Base-by-base conservation (phyloP, 2,113 vertebrate species). In the Ochotona curzoniae region DNA sequence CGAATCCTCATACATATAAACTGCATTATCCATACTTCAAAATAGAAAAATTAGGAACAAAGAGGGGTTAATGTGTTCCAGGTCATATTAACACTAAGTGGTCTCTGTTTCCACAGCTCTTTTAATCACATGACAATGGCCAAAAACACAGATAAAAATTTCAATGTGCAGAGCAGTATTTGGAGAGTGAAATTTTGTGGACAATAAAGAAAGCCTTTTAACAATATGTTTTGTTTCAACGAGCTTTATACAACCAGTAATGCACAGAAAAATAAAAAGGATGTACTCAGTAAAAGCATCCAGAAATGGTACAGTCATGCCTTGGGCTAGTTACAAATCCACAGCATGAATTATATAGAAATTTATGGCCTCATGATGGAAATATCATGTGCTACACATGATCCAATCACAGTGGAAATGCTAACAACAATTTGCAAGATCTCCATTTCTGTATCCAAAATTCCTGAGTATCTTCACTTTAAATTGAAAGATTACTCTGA, bases 41-140 rank as follows among this genome's bases (percentile, higher is more conserved):
- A 67, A 64, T 66, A 78, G 64, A 7, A 67, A 89, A 86, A 64
- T 63, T 32, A 90, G 49, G 61, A 69, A 60, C 25, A 71, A 71
- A 25, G 32, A 38, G 7, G 23, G 66, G 47, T 9, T 61, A 67
- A 78, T 51, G 32, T 79, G 18, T 83, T 80, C 38, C 75, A 78
- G 80, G 12, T 73, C 47, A 54, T 76, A 51, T 9, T 35, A n/a
- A 82, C 23, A 84, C 61, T 14, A 44, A 75, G 32, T 26, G 67
- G 35, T 73, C 5, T 76, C 79, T 54, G 14, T 90, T 84, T 88
- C 49, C 66, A 71, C 60, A 76, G 54, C 75, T 89, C 28, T 95
- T 83, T 79, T 51, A 80, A 47, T 14, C 10, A 69, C 44, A 13
- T 28, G 23, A 70, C 13, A 81, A 49, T 61, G 57, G 11, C 49